Conservation (phyloP, 1,140 invertebrate species). For the Heliconius congener region DNA sequence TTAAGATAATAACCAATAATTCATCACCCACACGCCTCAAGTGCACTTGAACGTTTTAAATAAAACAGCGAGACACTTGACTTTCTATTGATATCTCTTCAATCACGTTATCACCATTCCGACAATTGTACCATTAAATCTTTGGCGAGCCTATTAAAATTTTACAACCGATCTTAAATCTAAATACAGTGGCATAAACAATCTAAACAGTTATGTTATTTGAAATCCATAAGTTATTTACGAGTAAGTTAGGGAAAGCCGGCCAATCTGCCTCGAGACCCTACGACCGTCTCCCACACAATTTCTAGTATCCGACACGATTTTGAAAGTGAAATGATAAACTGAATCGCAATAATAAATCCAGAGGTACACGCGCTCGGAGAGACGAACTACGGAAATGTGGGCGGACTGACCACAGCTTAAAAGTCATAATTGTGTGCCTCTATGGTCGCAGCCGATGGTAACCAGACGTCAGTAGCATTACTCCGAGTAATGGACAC, state of each 20-base stretch:
- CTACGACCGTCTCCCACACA: constrained; percentile 62
- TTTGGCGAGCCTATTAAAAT: constrained; percentile 55
- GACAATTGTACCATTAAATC: constrained; percentile 44
- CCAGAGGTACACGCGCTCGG: constrained; percentile 44
- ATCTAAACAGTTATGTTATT: constrained; percentile 65
- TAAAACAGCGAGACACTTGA: constrained; percentile 30
- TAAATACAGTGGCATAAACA: constrained; percentile 64
- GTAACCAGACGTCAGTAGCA: constrained; percentile 33
- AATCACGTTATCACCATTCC: constrained; percentile 34
- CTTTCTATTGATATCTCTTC: constrained; percentile 34
- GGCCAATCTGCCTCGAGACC: constrained; percentile 53
- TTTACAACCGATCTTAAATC: constrained; percentile 60
- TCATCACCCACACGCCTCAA: constrained; percentile 5
- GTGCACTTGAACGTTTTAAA: constrained; percentile 3
- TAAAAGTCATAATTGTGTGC: constrained; percentile 37
- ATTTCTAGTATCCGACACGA: constrained; percentile 68
- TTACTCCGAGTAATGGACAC: constrained; percentile 30
- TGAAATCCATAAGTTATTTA: constrained; percentile 70
- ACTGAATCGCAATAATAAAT: constrained; percentile 63
- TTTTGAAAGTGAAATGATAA: constrained; percentile 71
- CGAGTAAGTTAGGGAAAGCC: constrained; percentile 65
- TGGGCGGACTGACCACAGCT: constrained; percentile 34
- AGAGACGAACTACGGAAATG: constrained; percentile 35
- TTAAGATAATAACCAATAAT: constrained; percentile 10
- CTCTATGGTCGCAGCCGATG: constrained; percentile 1